These are phyloP conservation scores for Drosophila silvestris DNA, from an alignment of 2,888 invertebrate species.

Conservation along the genomic window DNA sequence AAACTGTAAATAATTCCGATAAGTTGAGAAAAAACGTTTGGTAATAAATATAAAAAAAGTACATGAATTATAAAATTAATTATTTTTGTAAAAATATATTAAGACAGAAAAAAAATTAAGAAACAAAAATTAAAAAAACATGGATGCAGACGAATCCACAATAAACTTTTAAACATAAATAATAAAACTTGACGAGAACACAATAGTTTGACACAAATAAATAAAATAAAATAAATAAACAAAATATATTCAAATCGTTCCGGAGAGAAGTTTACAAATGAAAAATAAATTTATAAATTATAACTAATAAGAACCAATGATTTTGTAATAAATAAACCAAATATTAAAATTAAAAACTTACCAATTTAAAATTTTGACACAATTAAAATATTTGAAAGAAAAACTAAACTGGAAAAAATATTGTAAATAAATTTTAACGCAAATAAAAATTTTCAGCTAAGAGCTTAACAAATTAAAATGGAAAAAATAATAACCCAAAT, in stretches of 20 bases:
- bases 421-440: neutral
- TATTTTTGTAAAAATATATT: neutral
- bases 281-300: neutral
- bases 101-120: neutral
- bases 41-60: neutral
- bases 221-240: neutral
- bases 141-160: neutral
- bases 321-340: conserved; percentile 1
- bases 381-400: conserved; percentile 4
- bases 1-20: neutral
- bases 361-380: conserved; percentile 29
- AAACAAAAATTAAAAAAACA: neutral
- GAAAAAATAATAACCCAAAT: conserved; percentile 16
- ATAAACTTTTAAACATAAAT: no score
- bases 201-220: no score
- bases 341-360: conserved; percentile 32
- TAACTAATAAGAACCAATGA: conserved; percentile 25
- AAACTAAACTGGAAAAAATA: neutral
- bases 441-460: neutral
- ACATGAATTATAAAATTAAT: neutral
- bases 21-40: neutral
- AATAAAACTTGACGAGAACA: no score
- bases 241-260: neutral
- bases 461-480: conserved; percentile 13
- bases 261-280: neutral